These are phyloP conservation scores for Melanotaenia parkinsoni DNA, from an alignment of 2,797 vertebrate genomes.

Conservation along the genomic window DNA sequence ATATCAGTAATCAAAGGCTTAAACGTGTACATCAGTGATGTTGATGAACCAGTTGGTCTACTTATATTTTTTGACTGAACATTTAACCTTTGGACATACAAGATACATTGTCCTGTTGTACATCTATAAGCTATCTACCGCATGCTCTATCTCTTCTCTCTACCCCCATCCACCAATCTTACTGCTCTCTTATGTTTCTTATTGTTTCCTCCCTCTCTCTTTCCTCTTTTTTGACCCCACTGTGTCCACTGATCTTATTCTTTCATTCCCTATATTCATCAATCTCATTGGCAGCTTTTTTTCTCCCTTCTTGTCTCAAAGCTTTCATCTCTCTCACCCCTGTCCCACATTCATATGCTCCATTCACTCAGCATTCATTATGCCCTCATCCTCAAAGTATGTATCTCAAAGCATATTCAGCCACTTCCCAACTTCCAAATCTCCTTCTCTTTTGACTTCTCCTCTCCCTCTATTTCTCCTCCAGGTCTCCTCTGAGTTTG, in stretches of 20 bases:
- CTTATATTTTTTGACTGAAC: neutral
- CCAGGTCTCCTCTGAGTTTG: constrained; percentile 39
- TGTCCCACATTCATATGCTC: constrained; percentile 43
- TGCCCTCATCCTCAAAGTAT: constrained; percentile 43
- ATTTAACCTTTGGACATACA: neutral
- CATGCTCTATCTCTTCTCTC: constrained; percentile 15
- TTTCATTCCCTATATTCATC: constrained; percentile 33
- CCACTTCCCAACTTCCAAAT: constrained; percentile 21
- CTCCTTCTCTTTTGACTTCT: constrained; percentile 14
- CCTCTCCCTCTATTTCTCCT: constrained; percentile 32
- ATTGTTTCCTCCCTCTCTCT: neutral
- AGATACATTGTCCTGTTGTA: neutral
- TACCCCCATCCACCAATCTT: constrained; percentile 1
- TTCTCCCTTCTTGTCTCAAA: constrained; percentile 22
- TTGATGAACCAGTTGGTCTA: neutral
- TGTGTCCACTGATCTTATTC: constrained; percentile 26
- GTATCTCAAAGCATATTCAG: constrained; percentile 23
- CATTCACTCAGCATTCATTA: constrained; percentile 31
- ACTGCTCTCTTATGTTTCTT: constrained; percentile 14
- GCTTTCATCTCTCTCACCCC: constrained; percentile 25
- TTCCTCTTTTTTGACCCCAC: constrained; percentile 16
- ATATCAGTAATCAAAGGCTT: too few species aligned
- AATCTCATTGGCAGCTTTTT: constrained; percentile 25
- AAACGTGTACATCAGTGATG: neutral
- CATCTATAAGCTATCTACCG: neutral